A percentile compares a stretch with the other conserved stretches of the same genome.
Conservation (phyloP, 23 tunicate genomes). For the Botrylloides violaceus region DNA sequence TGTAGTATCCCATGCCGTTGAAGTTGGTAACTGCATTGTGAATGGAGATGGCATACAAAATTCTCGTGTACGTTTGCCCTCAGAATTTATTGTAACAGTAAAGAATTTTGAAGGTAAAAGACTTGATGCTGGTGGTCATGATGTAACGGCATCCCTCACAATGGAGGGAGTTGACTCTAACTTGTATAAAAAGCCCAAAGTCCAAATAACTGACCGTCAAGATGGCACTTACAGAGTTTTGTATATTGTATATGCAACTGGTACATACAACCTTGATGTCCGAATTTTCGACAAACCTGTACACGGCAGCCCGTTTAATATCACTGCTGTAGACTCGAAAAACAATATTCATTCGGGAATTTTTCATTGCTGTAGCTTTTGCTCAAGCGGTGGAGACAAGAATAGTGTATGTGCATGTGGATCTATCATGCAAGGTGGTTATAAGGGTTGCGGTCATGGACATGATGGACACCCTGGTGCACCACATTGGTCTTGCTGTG, state of each 20-base stretch:
- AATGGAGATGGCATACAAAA: slow-evolving; percentile 19
- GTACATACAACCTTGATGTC: slow-evolving; percentile 1
- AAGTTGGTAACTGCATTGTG: slow-evolving; percentile 6
- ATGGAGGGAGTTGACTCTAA: slow-evolving; percentile 7
- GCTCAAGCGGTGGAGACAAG: slow-evolving; percentile 24
- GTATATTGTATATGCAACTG: slow-evolving; percentile 19
- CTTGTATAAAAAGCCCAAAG: slow-evolving; percentile 9
- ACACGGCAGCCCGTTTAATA: slow-evolving; percentile 18
- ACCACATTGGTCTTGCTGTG: slow-evolving; percentile 30
- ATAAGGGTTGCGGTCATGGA: slow-evolving; percentile 21
- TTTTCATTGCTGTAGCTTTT: slow-evolving; percentile 22
- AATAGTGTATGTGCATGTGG: slow-evolving; percentile 22
- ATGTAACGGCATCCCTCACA: not conserved
- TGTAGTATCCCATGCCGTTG: slow-evolving; percentile 13
- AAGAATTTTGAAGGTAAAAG: slow-evolving; percentile 11
- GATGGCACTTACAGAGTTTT: slow-evolving; percentile 20
- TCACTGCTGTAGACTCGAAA: slow-evolving; percentile 23
- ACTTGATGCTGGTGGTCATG: slow-evolving; percentile 14
- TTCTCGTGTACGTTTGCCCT: slow-evolving; percentile 15
- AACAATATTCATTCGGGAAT: slow-evolving; percentile 14
- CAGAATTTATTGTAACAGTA: slow-evolving; percentile 11
- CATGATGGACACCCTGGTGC: slow-evolving; percentile 20
- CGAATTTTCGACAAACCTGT: slow-evolving; percentile 14
- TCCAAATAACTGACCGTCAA: slow-evolving; percentile 17
- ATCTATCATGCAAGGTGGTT: slow-evolving; percentile 17